phyloP scores from a whole-genome alignment of 1,140 invertebrate species.

The Nephila pilipes region DNA sequence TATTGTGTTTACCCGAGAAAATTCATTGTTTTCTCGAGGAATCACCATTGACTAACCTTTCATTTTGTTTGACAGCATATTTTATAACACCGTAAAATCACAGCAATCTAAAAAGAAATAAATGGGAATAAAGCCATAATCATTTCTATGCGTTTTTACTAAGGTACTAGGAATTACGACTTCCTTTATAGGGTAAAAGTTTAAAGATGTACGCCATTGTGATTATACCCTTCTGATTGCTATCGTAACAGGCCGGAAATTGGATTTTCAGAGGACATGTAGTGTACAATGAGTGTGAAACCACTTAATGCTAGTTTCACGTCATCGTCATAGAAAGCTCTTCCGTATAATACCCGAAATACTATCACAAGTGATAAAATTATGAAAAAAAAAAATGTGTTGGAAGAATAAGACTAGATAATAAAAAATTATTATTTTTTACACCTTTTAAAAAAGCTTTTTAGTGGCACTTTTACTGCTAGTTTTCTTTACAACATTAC shows the following conservation, averaged over 20 bases:
- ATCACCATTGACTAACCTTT: conserved; percentile 23
- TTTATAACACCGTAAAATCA: conserved; percentile 52
- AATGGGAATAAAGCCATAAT: conserved; percentile 30
- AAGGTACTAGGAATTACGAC: conserved; percentile 52
- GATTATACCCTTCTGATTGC: conserved; percentile 61
- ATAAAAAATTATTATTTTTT: conserved; percentile 59
- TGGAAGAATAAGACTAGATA: conserved; percentile 34
- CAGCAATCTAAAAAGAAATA: conserved; percentile 52
- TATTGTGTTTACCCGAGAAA: not conserved
- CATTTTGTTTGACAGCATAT: conserved; percentile 51
- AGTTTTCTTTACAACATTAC: conserved; percentile 13
- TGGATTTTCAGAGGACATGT: conserved; percentile 53
- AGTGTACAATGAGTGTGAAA: conserved; percentile 53
- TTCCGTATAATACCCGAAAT: conserved; percentile 12
- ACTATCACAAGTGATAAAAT: conserved; percentile 49
- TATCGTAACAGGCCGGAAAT: conserved; percentile 65
- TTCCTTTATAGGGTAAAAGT: conserved; percentile 59
- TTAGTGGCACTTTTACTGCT: conserved; percentile 40
- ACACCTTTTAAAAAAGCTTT: conserved; percentile 36
- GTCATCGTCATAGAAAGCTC: conserved; percentile 8
- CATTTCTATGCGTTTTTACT: conserved; percentile 54
- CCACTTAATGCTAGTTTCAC: conserved; percentile 58
- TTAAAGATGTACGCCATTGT: conserved; percentile 63
- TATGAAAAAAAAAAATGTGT: conserved; percentile 24
- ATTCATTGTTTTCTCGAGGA: conserved; percentile 51